Base-by-base conservation (phyloP, 2,888 invertebrate species). In the Rotaria macrura region DNA sequence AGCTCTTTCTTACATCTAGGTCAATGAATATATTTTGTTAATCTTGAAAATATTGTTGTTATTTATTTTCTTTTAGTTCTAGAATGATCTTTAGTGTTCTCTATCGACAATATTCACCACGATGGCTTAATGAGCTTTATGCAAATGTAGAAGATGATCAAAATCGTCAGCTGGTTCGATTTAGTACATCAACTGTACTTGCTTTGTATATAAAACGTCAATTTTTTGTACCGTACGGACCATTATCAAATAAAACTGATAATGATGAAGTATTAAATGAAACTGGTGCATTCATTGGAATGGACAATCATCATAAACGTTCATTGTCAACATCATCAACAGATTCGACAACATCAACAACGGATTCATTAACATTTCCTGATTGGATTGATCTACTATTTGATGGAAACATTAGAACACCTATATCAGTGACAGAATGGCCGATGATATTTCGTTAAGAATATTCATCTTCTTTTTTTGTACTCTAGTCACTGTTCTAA, bases 171-270 rank as follows among this genome's bases (percentile, higher is more conserved):
- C 12, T 79, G 25, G 43, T 43, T 40, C 40, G 4, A 43, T 79
- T 79, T 43, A 25, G 10, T 43, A n/a, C 25, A 79, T 79, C 79
- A 79, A 79, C 79, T 79, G 79, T 79, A n/a, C 23, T 79, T 2
- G 79, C 79, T 43, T 79, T 79, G 79, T 79, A 79, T 43, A 43
- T 79, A 79, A 40, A 43, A 43, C 43, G 79, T 12, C 43, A 79
- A 25, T 79, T 43, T 43, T 79, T 79, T 79, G 79, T 79, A 25
- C 79, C 79, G 14, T 79, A 79, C 43, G 25, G 79, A 23, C 23
- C 40, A 43, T n/a, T 43, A 79, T 43, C 25, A 43, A 79, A 79
- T 79, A 43, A 14, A 49, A 49, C n/a, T 65, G 65, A 43, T 74
- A 25, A 74, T 79, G 79, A 40, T 40, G 79, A 79, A 10, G 7